Conservation (phyloP, 2,888 invertebrate species). For the Drosophila buzzatii region DNA sequence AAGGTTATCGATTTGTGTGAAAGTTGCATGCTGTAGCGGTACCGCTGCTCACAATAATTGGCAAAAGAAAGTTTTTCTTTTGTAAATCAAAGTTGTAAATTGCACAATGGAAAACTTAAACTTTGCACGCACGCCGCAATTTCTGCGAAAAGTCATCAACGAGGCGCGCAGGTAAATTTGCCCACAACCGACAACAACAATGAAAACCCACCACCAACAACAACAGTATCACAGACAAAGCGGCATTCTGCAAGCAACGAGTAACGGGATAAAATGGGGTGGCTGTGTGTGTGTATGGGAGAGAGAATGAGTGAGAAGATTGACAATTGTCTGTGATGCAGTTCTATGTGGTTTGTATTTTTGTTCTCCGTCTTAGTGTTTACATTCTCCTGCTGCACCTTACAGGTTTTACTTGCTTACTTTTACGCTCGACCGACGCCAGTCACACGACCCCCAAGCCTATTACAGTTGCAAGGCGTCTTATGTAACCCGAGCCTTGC, state of each 20-base stretch:
- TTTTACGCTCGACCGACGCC: slow-evolving; percentile 31
- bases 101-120: slow-evolving; percentile 84
- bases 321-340: slow-evolving; percentile 41
- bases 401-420: slow-evolving; percentile 75
- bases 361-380: slow-evolving; percentile 29
- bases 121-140: slow-evolving; percentile 84
- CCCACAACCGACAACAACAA: slow-evolving; percentile 38
- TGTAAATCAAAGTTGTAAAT: slow-evolving; percentile 51
- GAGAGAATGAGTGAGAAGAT: slow-evolving; percentile 1
- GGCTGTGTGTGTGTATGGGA: slow-evolving; percentile 10
- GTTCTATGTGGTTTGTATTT: slow-evolving; percentile 13
- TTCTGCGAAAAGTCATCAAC: slow-evolving; percentile 84
- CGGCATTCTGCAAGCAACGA: slow-evolving; percentile 31
- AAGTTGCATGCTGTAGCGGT: slow-evolving; percentile 52
- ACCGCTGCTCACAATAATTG: slow-evolving; percentile 43
- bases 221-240: slow-evolving; percentile 14
- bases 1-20: slow-evolving; percentile 73
- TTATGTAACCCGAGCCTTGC: slow-evolving; percentile 76
- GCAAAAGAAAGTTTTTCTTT: slow-evolving; percentile 62
- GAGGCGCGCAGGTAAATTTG: slow-evolving; percentile 81
- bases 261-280: slow-evolving; percentile 35
- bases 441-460: slow-evolving; percentile 25
- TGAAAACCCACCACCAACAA: slow-evolving; percentile 34
- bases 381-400: slow-evolving; percentile 63
- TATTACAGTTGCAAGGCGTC: slow-evolving; percentile 51